Percentiles rank a stretch among this genome's conserved stretches.
Evolutionary conservation across 1,140 invertebrate genomes (phyloP).

Genomic region (Sitobion miscanthi): DNA sequence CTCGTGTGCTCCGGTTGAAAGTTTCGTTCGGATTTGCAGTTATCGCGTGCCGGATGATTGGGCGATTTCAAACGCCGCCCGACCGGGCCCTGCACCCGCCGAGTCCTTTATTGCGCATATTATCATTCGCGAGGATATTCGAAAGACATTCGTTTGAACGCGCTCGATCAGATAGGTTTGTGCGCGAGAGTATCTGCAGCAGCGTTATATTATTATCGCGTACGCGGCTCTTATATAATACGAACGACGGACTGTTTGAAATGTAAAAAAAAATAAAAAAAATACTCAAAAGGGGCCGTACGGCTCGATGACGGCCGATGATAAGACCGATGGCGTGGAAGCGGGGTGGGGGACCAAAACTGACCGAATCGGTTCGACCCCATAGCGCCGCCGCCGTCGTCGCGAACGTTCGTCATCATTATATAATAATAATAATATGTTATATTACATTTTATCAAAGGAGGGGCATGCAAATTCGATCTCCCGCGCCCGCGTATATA

Average conservation of each 20-base stretch:
- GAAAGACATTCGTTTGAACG: neutral
- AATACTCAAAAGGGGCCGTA: neutral
- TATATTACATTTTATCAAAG: conserved; percentile 8
- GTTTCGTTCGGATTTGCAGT: neutral
- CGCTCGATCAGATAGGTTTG: neutral
- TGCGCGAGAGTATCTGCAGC: neutral
- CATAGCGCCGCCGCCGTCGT: neutral
- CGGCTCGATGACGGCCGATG: neutral
- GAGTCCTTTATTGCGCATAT: neutral
- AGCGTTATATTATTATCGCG: neutral
- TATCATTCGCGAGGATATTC: neutral
- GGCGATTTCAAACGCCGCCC: neutral
- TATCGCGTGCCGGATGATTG: neutral
- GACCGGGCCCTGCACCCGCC: neutral
- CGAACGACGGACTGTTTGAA: neutral
- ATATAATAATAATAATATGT: neutral
- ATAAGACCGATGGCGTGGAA: neutral
- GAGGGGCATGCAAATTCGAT: conserved; percentile 34
- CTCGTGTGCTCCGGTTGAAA: neutral
- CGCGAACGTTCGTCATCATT: conserved; percentile 21
- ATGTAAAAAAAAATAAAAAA: neutral
- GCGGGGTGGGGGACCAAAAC: no score
- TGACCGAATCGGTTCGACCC: neutral
- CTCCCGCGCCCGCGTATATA: neutral
- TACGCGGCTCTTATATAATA: neutral